phyloP scores from a whole-genome alignment of 2,888 invertebrate species.

The Lamproptera curius region DNA sequence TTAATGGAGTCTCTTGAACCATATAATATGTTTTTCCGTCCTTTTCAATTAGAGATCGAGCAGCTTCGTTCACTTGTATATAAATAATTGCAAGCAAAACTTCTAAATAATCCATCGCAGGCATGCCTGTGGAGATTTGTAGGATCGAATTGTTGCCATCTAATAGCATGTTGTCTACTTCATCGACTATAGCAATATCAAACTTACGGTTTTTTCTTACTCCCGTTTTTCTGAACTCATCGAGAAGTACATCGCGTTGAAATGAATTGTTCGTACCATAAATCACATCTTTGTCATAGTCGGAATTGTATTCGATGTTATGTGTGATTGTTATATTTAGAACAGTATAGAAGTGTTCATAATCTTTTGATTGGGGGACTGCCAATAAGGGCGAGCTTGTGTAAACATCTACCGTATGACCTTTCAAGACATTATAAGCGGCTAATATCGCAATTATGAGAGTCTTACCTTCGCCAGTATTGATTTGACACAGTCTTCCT shows the following conservation, averaged over 20 bases:
- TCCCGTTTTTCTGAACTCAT: slow-evolving; percentile 19
- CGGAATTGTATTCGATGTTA: slow-evolving; percentile 6
- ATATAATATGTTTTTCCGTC: slow-evolving; percentile 18
- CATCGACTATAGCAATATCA: slow-evolving; percentile 23
- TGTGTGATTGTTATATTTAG: slow-evolving; percentile 6
- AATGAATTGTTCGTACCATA: slow-evolving; percentile 22
- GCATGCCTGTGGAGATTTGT: slow-evolving; percentile 15
- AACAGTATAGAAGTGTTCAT: slow-evolving; percentile 7
- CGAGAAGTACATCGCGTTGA: slow-evolving; percentile 20
- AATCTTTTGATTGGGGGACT: slow-evolving; percentile 18
- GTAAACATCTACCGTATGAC: slow-evolving; percentile 20
- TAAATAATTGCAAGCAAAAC: slow-evolving; percentile 21
- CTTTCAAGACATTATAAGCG: slow-evolving; percentile 18
- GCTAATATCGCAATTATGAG: slow-evolving; percentile 21
- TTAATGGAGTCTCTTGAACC: slow-evolving; percentile 10
- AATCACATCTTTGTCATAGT: slow-evolving; percentile 17
- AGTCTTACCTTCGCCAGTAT: slow-evolving; percentile 25
- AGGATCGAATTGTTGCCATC: slow-evolving; percentile 24
- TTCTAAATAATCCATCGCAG: slow-evolving; percentile 24
- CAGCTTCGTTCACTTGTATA: slow-evolving; percentile 20
- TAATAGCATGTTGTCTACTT: slow-evolving; percentile 25
- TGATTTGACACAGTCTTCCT: slow-evolving; percentile 22
- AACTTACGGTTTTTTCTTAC: slow-evolving; percentile 17
- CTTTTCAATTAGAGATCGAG: slow-evolving; percentile 14
- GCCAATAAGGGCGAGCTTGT: slow-evolving; percentile 23